Conservation (phyloP, 2,113 vertebrate genomes). For the Coracopsis vasa region DNA sequence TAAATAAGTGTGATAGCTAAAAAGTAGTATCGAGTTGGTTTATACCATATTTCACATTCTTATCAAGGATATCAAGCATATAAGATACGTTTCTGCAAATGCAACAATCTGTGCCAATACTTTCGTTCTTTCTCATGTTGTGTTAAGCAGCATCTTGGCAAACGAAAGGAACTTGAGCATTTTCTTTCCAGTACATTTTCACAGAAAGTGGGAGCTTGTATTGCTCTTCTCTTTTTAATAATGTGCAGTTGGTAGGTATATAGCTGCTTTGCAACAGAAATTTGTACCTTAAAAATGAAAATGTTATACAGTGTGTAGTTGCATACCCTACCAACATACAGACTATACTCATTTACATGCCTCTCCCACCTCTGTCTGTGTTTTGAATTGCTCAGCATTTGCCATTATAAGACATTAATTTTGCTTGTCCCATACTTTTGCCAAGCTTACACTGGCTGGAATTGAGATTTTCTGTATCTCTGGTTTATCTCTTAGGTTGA, state of each 20-base stretch:
- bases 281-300: background rate
- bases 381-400: background rate
- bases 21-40: background rate
- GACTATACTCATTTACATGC: background rate
- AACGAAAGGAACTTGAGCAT: background rate
- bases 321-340: background rate
- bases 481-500: background rate
- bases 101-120: background rate
- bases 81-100: background rate
- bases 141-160: background rate
- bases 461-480: background rate
- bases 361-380: background rate
- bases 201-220: background rate
- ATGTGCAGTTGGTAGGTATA: background rate
- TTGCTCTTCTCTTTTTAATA: background rate
- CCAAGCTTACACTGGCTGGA: background rate
- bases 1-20: background rate
- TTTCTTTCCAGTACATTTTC: background rate
- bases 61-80: background rate
- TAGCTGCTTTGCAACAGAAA: background rate
- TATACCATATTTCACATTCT: background rate
- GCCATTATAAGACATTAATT: background rate
- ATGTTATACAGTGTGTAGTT: background rate
- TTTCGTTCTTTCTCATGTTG: background rate
- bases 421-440: background rate